Evolutionary conservation across 2,888 invertebrate species (phyloP).

Genomic region (Gymnosoma rotundatum): DNA sequence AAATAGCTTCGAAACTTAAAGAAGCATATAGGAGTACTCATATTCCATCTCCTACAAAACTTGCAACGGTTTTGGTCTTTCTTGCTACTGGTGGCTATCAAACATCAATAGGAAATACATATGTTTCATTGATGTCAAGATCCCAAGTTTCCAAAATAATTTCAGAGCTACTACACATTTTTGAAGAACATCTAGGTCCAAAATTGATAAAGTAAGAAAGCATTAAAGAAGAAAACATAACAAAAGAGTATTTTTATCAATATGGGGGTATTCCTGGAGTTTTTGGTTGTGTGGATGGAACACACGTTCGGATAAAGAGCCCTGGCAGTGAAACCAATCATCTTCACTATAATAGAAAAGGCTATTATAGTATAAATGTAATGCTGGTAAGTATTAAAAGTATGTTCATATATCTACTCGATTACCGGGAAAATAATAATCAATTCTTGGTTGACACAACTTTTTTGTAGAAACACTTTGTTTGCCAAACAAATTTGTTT

Average conservation of each 20-base stretch:
- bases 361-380: too few species aligned
- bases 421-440: too few species aligned
- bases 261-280: background rate
- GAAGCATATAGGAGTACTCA: background rate
- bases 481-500: too few species aligned
- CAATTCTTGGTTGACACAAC: background rate
- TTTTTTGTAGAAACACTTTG: background rate
- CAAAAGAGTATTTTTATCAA: background rate
- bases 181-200: background rate
- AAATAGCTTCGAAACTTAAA: too few species aligned
- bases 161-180: background rate
- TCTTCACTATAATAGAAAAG: too few species aligned
- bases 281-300: background rate
- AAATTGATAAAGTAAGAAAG: background rate
- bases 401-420: too few species aligned
- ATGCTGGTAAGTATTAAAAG: too few species aligned
- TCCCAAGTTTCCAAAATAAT: background rate
- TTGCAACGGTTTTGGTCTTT: background rate
- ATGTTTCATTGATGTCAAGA: background rate
- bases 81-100: constrained; percentile 1
- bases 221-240: background rate
- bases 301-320: constrained; percentile 1
- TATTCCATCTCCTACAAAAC: background rate
- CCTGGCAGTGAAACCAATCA: too few species aligned
- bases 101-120: background rate